Base-by-base conservation (phyloP, 2,797 vertebrate genomes). In the Micrastur ruficollis region DNA sequence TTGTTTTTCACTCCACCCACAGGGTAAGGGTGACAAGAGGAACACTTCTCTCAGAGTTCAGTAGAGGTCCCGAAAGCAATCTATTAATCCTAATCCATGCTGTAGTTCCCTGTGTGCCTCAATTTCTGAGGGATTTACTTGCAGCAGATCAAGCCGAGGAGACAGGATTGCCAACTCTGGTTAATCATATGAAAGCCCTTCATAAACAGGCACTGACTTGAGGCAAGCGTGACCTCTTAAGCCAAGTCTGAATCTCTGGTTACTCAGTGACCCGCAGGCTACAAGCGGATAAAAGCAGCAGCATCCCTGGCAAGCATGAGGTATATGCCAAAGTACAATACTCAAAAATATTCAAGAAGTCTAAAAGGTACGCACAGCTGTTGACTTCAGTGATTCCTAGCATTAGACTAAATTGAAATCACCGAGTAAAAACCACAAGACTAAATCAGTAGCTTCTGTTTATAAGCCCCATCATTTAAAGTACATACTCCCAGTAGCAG, bases 401-500 rank as follows among this genome's bases (percentile, higher is more conserved):
- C 27, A 17, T 7, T 4, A 63, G 44, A 3, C 73, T 56, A 4
- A 20, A 47, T 5, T 22, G 27, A 90, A 90, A 80, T 3, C 62
- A 34, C 44, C 2, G 4, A 61, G 46, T 14, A 44, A 79, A 91
- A 78, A 11, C 42, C 78, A 20, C 27, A 11, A 4, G 25, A 27
- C 53, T 67, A 23, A 21, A 20, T 0, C 67, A 73, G 55, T 0
- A 86, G 58, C 17, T 93, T 40, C 55, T 29, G 23, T 40, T 75
- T 23, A 0, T 4, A 70, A 81, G 42, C 15, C 53, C 27, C 14
- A 9, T 8, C 31, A 26, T 32, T 17, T 32, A 1, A 65, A 52
- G 63, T 36, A 98, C 98, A 2, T 96, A 99, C 99, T 93, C 99
- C 99, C 19, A 99, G 98, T 4, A 99, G 98, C 36, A 99, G 98